Percentiles rank a stretch among this genome's conserved stretches.
These are phyloP conservation scores for Lamprologus ornatipinnis DNA, from an alignment of 2,113 vertebrate species.

Conservation along the genomic window DNA sequence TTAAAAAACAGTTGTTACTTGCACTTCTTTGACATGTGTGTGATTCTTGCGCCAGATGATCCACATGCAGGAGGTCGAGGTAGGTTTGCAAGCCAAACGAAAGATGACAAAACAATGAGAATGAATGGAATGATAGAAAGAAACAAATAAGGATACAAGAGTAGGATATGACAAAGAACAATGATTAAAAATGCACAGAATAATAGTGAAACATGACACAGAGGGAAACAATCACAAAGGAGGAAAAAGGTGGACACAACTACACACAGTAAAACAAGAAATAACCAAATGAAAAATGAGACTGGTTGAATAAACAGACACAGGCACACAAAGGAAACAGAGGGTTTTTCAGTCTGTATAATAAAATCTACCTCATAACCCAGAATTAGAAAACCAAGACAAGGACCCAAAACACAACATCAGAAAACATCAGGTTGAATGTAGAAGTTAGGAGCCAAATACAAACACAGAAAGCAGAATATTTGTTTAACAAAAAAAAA, in stretches of 20 bases:
- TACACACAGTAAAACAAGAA: background rate
- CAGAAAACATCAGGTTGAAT: background rate
- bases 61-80: background rate
- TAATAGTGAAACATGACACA: background rate
- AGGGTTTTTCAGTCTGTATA: background rate
- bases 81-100: background rate
- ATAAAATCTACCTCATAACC: background rate
- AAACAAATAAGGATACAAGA: background rate
- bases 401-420: background rate
- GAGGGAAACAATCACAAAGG: background rate
- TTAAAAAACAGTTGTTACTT: background rate
- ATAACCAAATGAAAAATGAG: background rate
- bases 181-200: background rate
- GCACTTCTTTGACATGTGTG: background rate
- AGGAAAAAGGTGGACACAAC: fast-evolving
- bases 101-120: background rate
- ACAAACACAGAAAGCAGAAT: background rate
- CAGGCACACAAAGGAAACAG: background rate
- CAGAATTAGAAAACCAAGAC: background rate
- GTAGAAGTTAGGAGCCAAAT: background rate
- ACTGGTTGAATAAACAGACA: fast-evolving
- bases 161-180: background rate
- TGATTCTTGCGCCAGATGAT: background rate
- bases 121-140: background rate
- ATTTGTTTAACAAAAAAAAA: fast-evolving